A percentile compares a stretch with the other conserved stretches of the same genome.
These are phyloP conservation scores for Gonatopus flavifemur DNA, from an alignment of 1,140 invertebrate genomes.

Conservation along the genomic window DNA sequence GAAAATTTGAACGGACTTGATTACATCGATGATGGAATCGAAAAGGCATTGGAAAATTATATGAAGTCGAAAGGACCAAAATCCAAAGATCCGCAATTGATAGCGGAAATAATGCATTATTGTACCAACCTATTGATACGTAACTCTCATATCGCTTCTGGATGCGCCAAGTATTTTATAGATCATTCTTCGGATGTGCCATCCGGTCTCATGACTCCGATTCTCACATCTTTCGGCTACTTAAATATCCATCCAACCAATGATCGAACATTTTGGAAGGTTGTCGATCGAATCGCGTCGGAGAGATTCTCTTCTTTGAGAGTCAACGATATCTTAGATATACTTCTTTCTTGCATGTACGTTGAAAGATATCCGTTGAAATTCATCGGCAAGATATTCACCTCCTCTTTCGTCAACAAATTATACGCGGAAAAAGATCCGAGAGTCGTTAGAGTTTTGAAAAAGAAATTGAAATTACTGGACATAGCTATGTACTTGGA, in stretches of 20 bases:
- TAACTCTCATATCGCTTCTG: constrained; percentile 62
- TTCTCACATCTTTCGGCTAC: constrained; percentile 66
- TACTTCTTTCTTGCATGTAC: constrained; percentile 69
- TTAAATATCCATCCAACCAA: constrained; percentile 65
- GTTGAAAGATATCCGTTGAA: constrained; percentile 67
- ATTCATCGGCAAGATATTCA: constrained; percentile 66
- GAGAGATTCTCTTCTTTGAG: constrained; percentile 65
- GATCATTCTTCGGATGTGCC: constrained; percentile 57
- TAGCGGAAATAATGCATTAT: constrained; percentile 66
- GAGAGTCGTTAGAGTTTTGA: constrained; percentile 30
- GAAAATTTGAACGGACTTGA: constrained; percentile 60
- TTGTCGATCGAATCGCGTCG: constrained; percentile 61
- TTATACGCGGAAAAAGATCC: constrained; percentile 54
- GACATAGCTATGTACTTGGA: constrained; percentile 69
- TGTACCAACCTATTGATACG: constrained; percentile 63
- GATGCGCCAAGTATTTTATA: constrained; percentile 63
- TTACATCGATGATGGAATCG: constrained; percentile 50
- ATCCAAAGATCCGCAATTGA: constrained; percentile 60
- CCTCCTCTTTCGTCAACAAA: constrained; percentile 64
- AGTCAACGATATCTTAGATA: constrained; percentile 63
- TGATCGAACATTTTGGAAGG: constrained; percentile 62
- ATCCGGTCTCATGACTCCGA: constrained; percentile 59
- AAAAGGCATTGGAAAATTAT: constrained; percentile 65
- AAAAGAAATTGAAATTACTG: constrained; percentile 64
- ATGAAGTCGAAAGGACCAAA: constrained; percentile 59